Evolutionary conservation across 2,113 vertebrate species (phyloP), one percentile per base, ranked within the genome.

Genomic region (Falco punctatus): DNA sequence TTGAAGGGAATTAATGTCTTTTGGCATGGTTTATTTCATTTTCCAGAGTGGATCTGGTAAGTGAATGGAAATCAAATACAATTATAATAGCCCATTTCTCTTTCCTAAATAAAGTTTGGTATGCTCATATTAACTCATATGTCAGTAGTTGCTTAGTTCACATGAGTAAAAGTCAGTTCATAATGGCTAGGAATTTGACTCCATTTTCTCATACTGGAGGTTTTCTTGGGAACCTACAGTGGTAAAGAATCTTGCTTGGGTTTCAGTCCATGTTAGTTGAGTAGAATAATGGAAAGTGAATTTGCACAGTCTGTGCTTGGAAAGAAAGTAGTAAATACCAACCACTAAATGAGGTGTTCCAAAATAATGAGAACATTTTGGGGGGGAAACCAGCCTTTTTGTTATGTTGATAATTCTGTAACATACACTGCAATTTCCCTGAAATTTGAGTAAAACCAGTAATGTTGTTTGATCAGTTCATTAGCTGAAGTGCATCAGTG

Each of bases 11-110:
- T 95, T 93, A 92, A 96, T 96, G 93, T 95, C 78, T 96, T 96
- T 92, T 96, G 96, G 89, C 91, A 81, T 94, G 94, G 84, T 94
- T 95, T 97, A 95, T 95, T 96, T 96, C 81, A 93, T 96, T 97
- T 97, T 95, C 88, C 93, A 87, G 85, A 97, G 86, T 86, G 72
- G 90, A 87, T 97, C 81, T 95, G 81, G 87, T 94, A 92, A 94
- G 82, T 94, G 95, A 95, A 94, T 79, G 85, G 65, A 86, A 92
- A 91, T 94, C 86, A 95, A 93, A 95, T 94, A 71, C 86, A 95
- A 96, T 96, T 95, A 79, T 93, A 95, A 90, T 95, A 93, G 92
- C 58, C 75, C 71, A 82, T 96, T 97, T 96, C 74, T 92, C 80
- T 91, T 94, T 62, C 86, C 86, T 95, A 94, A 97, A 93, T 96